Evolutionary conservation across 64 coral and sea anemone genomes (phyloP), one percentile per base, ranked within the genome.

Genomic region (Dendrophyllia cribrosa): DNA sequence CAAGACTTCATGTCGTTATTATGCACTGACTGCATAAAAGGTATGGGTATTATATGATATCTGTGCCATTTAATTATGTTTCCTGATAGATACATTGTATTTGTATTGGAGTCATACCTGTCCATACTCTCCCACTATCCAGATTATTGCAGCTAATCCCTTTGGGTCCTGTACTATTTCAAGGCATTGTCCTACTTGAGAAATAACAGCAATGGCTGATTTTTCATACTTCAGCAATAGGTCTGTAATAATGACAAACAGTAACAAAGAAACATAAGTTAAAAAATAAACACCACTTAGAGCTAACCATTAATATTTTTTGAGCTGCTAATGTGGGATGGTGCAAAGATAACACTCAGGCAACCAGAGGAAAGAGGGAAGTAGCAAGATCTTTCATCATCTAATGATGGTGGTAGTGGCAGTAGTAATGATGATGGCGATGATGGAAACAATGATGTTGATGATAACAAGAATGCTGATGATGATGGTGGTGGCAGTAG

Each of bases 41-140:
- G 34, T 34, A 34, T 34, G 34, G 34, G 34, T 34, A 34, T 34
- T 34, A 34, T 34, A 34, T 34, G 34, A 34, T 34, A 34, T 34
- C 2, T 0, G 34, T 34, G 34, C 34, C 2, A 34, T 34, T 34
- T 34, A 34, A 34, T 34, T 34, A 34, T 34, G 34, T 34, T 34
- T 34, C 34, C 34, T 34, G 34, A 71, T 9, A 5, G 68, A 9
- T 56, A 9, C 7, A 56, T 56, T 56, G 53, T 9, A 12, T 56
- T 12, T 56, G 53, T 56, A 20, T 4, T 55, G 52, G 51, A 4
- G 43, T 51, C 56, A 12, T 74, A 97, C 95, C 95, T 97, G 88
- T 48, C 95, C 95, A 80, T 97, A 94, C 72, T 97, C 92, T 51
- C 95, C 95, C 9, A 90, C 11, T 60, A 97, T 97, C 95, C 95